Base-by-base conservation (phyloP, 2,888 invertebrate species). In the Heliconius hortense region DNA sequence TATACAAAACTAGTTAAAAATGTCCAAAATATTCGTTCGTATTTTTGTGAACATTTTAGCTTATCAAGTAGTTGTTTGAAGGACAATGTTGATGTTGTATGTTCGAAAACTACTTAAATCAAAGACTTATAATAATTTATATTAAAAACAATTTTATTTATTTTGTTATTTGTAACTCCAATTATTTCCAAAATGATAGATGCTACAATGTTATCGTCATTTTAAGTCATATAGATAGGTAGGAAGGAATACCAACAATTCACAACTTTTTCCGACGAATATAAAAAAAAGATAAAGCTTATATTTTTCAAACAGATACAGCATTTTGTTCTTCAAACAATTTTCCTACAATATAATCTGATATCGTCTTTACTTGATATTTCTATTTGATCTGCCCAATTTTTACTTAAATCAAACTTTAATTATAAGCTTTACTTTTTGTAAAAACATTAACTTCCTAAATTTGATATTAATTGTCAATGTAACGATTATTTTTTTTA, bases 1-100 rank as follows among this genome's bases (percentile, higher is more conserved):
- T 81, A 81, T 80, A 87, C 86, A 82, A 88, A 88, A 88, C 82
- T 79, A 80, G 78, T 80, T 85, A 82, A 87, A 88, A 85, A 84
- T 84, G 80, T 83, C 86, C 84, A 86, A 89, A 89, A 89, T 85
- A 82, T 80, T 79, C 70, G 39, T 73, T 35, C 60, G 5, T 18
- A 18, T 48, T 48, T 48, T 48, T 18, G 48, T 59, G 39, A 35
- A 35, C 60, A 71, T 71, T 60, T 18, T 11, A 59, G 31, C 56
- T 56, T 11, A 53, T 13, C 48, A 48, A 31, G 26, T 24, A 26
- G 26, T 60, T 39, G 59, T 59, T 56, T 60, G 71, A 13, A 39
- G 60, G 39, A 24, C 59, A 35, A 60, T 21, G 4, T 18, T 26
- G 56, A 43, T 26, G 11, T 70, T 5, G 35, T 24, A 35, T n/a